These are phyloP conservation scores for Callopanchax toddi DNA, from an alignment of 2,113 vertebrate species.

Conservation along the genomic window DNA sequence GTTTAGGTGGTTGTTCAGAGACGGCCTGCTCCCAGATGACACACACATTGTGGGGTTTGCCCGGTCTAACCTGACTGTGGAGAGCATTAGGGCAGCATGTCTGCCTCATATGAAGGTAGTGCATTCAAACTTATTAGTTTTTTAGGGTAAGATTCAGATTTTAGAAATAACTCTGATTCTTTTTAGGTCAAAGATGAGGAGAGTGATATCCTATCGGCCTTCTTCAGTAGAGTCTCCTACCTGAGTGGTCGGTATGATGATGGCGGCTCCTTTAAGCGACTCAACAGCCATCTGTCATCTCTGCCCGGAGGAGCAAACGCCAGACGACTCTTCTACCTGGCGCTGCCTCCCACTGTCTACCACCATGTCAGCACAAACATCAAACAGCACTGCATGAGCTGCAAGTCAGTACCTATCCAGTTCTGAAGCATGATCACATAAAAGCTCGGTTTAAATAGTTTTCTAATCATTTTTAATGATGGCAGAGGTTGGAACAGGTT, in stretches of 20 bases:
- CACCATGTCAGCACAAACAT: conserved; percentile 66
- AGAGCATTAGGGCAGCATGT: conserved; percentile 82
- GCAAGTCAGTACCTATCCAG: conserved; percentile 67
- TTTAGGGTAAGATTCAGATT: not conserved
- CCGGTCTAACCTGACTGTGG: conserved; percentile 83
- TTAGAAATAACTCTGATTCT: conserved; percentile 8
- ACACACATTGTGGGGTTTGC: conserved; percentile 88
- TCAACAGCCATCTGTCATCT: conserved; percentile 66
- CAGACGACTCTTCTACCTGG: conserved; percentile 90
- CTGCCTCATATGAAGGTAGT: conserved; percentile 87
- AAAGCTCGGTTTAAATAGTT: not conserved
- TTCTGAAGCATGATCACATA: not conserved
- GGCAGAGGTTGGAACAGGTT: conserved; percentile 88
- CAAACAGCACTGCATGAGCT: conserved; percentile 80
- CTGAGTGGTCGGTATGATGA: conserved; percentile 68
- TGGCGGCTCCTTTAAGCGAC: conserved; percentile 54
- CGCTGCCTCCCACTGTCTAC: conserved; percentile 69
- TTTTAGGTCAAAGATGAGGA: conserved; percentile 60
- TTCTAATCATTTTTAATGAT: conserved; percentile 28
- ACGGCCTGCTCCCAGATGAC: conserved; percentile 86
- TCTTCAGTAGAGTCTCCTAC: conserved; percentile 75
- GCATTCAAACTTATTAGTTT: not conserved
- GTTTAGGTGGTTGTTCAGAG: conserved; percentile 88
- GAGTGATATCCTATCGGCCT: conserved; percentile 49
- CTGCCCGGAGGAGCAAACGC: conserved; percentile 65